A percentile compares a stretch with the other conserved stretches of the same genome.
Evolutionary conservation across 2,113 vertebrate species (phyloP).

Genomic region (Ailurus styani): DNA sequence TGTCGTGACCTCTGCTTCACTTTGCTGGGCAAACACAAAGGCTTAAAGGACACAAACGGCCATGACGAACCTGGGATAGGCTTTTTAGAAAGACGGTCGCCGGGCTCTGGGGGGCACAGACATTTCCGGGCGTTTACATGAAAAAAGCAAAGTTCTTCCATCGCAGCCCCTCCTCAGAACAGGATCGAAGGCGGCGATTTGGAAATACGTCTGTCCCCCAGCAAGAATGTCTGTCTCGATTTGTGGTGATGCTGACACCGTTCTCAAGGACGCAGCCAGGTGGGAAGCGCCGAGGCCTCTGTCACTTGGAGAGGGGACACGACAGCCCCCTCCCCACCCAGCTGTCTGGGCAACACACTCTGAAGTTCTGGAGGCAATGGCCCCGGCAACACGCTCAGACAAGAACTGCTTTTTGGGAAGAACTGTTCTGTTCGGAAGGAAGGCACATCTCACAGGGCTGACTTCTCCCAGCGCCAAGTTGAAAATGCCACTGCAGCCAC

Average conservation of each 20-base stretch:
- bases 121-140: slow-evolving; percentile 43
- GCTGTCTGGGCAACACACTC: background rate
- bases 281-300: background rate
- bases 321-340: too few species aligned
- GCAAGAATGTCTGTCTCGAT: background rate
- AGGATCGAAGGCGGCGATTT: background rate
- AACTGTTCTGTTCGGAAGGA: background rate
- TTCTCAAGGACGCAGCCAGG: background rate
- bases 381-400: background rate
- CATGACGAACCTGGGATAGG: slow-evolving; percentile 40
- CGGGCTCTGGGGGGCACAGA: slow-evolving; percentile 8
- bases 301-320: background rate
- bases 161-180: background rate
- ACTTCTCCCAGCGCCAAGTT: background rate
- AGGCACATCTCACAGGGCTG: too few species aligned
- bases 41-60: slow-evolving; percentile 44
- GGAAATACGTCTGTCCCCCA: background rate
- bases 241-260: background rate
- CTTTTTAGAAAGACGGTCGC: background rate
- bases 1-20: slow-evolving; percentile 88
- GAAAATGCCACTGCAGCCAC: background rate
- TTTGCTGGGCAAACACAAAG: slow-evolving; percentile 81
- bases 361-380: background rate
- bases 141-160: background rate
- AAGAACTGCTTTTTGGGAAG: background rate